These are phyloP conservation scores for Hystrix cristata DNA, from an alignment of 2,113 vertebrate genomes.

Conservation along the genomic window DNA sequence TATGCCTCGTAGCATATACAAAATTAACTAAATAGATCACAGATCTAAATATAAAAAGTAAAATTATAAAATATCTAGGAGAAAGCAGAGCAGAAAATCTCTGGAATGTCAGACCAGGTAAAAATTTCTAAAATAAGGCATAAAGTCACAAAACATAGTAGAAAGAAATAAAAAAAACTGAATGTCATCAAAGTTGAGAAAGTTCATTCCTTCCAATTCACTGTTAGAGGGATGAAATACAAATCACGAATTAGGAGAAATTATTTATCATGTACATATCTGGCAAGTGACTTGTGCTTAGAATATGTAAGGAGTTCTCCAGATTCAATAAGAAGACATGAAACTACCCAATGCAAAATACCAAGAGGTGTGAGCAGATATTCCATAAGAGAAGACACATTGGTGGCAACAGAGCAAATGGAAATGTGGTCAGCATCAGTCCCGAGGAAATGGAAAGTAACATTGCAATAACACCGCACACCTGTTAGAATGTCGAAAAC, in stretches of 20 bases:
- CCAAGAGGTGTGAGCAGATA: background rate
- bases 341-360: background rate
- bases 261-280: background rate
- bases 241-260: background rate
- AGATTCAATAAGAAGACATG: background rate
- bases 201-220: background rate
- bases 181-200: background rate
- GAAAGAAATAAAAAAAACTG: background rate
- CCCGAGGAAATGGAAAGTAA: background rate
- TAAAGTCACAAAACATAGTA: background rate
- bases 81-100: background rate
- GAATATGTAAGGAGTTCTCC: background rate
- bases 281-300: background rate
- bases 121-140: background rate
- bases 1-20: too few relatives aligned
- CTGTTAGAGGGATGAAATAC: background rate
- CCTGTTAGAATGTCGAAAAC: background rate
- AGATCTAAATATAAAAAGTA: background rate
- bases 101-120: too few relatives aligned
- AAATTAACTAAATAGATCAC: background rate
- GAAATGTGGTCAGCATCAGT: background rate
- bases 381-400: background rate
- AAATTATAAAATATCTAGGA: background rate
- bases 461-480: background rate
- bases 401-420: background rate